These are phyloP conservation scores for Thereva unica DNA, from an alignment of 2,888 invertebrate genomes.

Conservation along the genomic window DNA sequence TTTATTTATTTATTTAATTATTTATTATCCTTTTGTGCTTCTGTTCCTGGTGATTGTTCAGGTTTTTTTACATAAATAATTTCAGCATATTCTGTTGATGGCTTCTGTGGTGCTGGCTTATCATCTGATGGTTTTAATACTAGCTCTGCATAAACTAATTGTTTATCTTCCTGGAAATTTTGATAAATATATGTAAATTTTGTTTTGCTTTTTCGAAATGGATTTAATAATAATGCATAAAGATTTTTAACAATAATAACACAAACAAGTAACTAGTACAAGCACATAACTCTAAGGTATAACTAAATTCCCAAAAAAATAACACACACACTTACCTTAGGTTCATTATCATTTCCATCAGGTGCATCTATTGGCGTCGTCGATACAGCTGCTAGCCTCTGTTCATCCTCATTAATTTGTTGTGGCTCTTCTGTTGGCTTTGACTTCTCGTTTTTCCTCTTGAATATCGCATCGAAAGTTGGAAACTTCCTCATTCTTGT, in stretches of 20 bases:
- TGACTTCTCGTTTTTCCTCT: conserved; percentile 50
- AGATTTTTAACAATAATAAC: conserved; percentile 11
- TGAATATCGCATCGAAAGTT: conserved; percentile 54
- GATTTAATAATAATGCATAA: conserved; percentile 4
- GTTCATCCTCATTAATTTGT: conserved; percentile 46
- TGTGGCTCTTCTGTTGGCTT: conserved; percentile 43
- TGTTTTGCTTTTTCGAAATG: conserved; percentile 5
- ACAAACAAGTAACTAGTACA: not conserved
- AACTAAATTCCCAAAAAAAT: not conserved
- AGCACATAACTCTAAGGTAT: not conserved
- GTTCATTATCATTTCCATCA: conserved; percentile 55
- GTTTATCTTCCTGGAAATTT: conserved; percentile 62
- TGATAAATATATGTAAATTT: conserved; percentile 2
- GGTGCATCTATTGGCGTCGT: conserved; percentile 46
- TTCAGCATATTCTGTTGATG: conserved; percentile 76
- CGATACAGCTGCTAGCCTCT: conserved; percentile 42
- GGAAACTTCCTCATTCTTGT: conserved; percentile 46
- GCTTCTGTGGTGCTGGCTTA: conserved; percentile 52
- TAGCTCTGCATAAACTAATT: conserved; percentile 74
- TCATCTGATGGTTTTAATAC: conserved; percentile 62
- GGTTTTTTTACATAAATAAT: conserved; percentile 67
- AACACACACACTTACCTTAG: conserved; percentile 49
- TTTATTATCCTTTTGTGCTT: conserved; percentile 2
- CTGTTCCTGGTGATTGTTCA: conserved; percentile 18
- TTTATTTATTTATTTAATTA: conserved; percentile 2